Evolutionary conservation across 2,797 vertebrate species (phyloP).

Genomic region (Anguilla pacifica): DNA sequence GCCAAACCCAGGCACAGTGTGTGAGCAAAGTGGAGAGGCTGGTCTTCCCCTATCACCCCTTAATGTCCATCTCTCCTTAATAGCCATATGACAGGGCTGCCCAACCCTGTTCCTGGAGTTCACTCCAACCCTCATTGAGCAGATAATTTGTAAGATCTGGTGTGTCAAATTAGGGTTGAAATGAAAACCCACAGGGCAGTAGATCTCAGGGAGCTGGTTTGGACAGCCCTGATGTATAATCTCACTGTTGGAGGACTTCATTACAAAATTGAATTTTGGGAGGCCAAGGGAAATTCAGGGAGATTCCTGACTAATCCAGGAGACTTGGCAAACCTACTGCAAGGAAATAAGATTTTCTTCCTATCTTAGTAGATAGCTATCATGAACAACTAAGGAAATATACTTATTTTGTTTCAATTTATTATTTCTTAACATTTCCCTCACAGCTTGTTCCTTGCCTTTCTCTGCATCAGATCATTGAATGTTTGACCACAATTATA

Average conservation of each 20-base stretch:
- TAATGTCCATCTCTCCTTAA: background rate
- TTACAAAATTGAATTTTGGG: background rate
- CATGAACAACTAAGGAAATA: background rate
- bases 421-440: background rate
- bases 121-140: background rate
- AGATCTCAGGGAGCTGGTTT: background rate
- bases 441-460: background rate
- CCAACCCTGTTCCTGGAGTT: no score
- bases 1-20: background rate
- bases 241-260: background rate
- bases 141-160: background rate
- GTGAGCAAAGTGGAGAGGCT: background rate
- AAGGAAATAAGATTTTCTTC: background rate
- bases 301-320: background rate
- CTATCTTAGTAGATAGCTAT: background rate
- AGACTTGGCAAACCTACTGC: no score
- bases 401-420: background rate
- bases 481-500: background rate
- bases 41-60: background rate
- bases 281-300: background rate
- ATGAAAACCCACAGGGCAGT: background rate
- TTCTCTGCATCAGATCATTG: background rate
- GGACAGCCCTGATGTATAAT: background rate
- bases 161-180: background rate
- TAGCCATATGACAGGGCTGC: background rate